Base-by-base conservation (phyloP, 2,113 vertebrate genomes). In the Echinops telfairi region DNA sequence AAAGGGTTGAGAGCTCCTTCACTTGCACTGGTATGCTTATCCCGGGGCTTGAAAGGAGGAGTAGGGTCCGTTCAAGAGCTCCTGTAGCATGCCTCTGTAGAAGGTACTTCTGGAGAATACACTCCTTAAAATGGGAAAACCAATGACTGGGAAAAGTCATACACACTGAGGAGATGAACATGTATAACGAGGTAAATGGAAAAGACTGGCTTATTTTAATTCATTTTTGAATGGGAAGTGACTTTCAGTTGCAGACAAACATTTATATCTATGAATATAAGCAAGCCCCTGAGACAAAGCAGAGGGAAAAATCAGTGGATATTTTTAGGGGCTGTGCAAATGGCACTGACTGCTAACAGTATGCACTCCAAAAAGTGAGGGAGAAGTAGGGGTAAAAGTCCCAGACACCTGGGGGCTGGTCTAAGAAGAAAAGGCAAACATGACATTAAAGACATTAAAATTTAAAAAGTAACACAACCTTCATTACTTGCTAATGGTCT, bases 181-280 rank as follows among this genome's bases (percentile, higher is more conserved):
- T 29, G 29, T 47, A 17, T 27, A 23, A 33, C 10, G 1, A 79
- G 23, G 68, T 25, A 70, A 82, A 82, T n/a, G 10, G 22, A 43
- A 87, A 43, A 83, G 76, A 36, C 47, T 81, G 57, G 47, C 36
- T 31, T 23, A 31, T 53, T 47, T 78, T 70, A 66, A 47, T 29
- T 87, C n/a, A 43, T 38, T 88, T 86, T 62, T 70, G 60, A 84
- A 86, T 4, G 40, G 31, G 33, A 83, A 83, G 38, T 15, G 10
- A 87, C 29, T 71, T 86, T 86, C 40, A 43, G 33, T 78, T 95
- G 25, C 27, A 86, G 77, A 82, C 25, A 58, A 86, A 70, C 38
- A 8, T 71, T 78, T 31, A 76, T 33, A 60, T 7, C n/a, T 15
- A n/a, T 1, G 38, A 86, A 88, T 20, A 83, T 75, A 86, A 70